A percentile compares a stretch with the other conserved stretches of the same genome.
These are phyloP conservation scores for Avahi laniger DNA, from an alignment of 2,797 vertebrate species.

Conservation along the genomic window DNA sequence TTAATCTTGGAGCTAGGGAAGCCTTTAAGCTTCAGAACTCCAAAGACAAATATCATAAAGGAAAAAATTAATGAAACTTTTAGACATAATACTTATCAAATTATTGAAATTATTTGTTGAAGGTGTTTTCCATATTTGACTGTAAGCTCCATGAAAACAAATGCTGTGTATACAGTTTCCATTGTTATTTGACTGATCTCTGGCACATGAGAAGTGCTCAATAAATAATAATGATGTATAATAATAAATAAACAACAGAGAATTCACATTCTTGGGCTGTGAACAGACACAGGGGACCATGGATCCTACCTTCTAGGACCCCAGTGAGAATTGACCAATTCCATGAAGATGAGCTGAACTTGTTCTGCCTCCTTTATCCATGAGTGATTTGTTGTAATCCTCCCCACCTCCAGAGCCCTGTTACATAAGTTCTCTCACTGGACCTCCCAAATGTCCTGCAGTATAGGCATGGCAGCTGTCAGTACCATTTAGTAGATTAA, in stretches of 20 bases:
- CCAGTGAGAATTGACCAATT: neutral
- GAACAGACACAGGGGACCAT: neutral
- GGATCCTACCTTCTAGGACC: neutral
- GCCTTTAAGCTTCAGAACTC: neutral
- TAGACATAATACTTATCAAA: neutral
- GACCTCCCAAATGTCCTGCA: neutral
- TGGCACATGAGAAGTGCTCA: neutral
- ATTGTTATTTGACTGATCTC: constrained; percentile 7
- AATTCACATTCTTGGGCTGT: neutral
- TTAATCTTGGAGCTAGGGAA: neutral
- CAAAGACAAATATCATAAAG: constrained; percentile 35
- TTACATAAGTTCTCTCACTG: neutral
- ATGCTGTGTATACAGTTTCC: neutral
- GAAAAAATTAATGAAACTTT: neutral
- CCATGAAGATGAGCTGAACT: neutral
- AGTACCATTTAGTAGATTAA: neutral
- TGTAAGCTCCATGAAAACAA: neutral
- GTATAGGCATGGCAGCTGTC: neutral
- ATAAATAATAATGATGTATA: constrained; percentile 65
- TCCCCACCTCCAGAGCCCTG: neutral
- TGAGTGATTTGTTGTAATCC: neutral
- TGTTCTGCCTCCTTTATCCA: neutral
- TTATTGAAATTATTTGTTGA: constrained; percentile 3
- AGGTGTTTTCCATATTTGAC: neutral
- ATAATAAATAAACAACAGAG: neutral